Percentiles rank a stretch among this genome's conserved stretches.
Conservation (phyloP, 2,797 vertebrate genomes). For the Alfaro cultratus region DNA sequence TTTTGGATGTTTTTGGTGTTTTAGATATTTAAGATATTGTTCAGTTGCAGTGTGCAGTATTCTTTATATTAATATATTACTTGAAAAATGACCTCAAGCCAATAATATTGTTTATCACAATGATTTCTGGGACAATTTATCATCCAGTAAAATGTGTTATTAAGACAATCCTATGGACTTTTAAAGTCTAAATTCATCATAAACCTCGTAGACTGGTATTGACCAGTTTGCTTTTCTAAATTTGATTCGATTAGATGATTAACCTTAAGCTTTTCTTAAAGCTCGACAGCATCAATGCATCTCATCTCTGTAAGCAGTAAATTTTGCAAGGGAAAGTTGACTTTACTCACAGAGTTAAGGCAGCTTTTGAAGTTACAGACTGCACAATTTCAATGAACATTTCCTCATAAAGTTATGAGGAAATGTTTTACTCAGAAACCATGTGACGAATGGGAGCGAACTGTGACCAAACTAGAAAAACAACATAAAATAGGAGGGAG, state of each 20-base stretch:
- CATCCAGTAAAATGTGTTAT: no score
- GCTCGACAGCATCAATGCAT: no score
- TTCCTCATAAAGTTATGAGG: neutral
- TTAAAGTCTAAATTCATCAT: no score
- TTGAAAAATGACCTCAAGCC: no score
- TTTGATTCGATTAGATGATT: neutral
- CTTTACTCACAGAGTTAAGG: neutral
- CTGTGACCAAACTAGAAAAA: neutral
- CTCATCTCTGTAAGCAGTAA: neutral
- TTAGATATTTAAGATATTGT: no score
- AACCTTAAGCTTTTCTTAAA: neutral
- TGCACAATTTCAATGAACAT: neutral
- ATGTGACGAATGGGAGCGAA: neutral
- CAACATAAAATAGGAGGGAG: neutral
- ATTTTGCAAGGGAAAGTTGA: neutral
- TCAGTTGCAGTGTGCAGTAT: no score
- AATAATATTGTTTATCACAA: no score
- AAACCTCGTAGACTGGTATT: neutral
- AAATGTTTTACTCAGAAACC: neutral
- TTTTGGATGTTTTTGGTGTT: no score
- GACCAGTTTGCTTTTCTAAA: no score
- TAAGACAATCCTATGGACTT: no score
- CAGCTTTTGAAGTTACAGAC: neutral
- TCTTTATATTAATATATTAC: no score
- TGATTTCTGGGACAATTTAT: no score